Evolutionary conservation across 2,797 vertebrate species (phyloP).

Genomic region (Pseudochromis fuscus): DNA sequence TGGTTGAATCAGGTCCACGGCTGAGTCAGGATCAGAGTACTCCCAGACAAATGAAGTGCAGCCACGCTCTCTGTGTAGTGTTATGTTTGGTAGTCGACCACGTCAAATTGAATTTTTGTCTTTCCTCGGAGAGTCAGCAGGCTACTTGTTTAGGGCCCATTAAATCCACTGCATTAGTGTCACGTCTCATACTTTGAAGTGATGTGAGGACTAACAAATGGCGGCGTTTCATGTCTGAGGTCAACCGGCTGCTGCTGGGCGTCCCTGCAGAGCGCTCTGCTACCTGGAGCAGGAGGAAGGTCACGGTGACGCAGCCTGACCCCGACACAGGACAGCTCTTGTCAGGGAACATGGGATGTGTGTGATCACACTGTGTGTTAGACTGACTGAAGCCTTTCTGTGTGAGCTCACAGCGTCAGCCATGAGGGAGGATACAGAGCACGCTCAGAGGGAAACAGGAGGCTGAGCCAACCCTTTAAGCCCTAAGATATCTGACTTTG

Average conservation of each 20-base stretch:
- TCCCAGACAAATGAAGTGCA: slow-evolving; percentile 27
- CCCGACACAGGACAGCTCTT: neutral
- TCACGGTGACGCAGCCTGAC: slow-evolving; percentile 1
- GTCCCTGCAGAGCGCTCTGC: slow-evolving; percentile 3
- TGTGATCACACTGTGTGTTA: slow-evolving; percentile 1
- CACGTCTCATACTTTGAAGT: slow-evolving; percentile 43
- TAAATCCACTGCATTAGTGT: slow-evolving; percentile 50
- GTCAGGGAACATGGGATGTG: neutral
- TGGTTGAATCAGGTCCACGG: slow-evolving; percentile 8
- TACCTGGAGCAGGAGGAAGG: slow-evolving; percentile 23
- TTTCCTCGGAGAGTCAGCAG: slow-evolving; percentile 48
- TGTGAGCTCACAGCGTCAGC: neutral
- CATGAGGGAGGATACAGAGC: too few relatives aligned
- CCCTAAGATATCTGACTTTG: too few relatives aligned
- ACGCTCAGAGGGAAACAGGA: too few relatives aligned
- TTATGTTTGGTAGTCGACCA: slow-evolving; percentile 29
- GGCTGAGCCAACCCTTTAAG: too few relatives aligned
- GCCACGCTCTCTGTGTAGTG: slow-evolving; percentile 19
- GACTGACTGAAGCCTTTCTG: slow-evolving; percentile 3
- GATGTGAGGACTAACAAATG: slow-evolving; percentile 46
- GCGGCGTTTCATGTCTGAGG: slow-evolving; percentile 31
- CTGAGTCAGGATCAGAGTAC: slow-evolving; percentile 15
- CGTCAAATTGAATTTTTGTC: slow-evolving; percentile 39
- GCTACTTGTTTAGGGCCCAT: slow-evolving; percentile 46
- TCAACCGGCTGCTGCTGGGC: slow-evolving; percentile 34